phyloP scores from a whole-genome alignment of 92 coral and sea anemone genomes.

The Chrysogorgia sp. region DNA sequence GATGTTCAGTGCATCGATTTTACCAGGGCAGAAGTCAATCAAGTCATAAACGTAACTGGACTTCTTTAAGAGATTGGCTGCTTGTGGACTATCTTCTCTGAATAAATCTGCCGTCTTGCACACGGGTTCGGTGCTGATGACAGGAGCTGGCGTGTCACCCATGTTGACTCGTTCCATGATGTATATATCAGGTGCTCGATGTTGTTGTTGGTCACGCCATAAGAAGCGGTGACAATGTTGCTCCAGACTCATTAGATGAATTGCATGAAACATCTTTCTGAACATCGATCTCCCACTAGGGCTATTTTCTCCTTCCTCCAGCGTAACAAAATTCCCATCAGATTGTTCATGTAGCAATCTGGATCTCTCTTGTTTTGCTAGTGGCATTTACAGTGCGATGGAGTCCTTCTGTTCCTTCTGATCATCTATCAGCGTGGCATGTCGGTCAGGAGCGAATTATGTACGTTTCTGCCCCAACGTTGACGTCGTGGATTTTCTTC shows the following conservation, averaged over 20 bases:
- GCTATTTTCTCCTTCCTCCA: slow-evolving; percentile 67
- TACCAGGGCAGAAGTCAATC: slow-evolving; percentile 52
- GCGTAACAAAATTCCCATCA: slow-evolving; percentile 57
- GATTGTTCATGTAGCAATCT: slow-evolving; percentile 63
- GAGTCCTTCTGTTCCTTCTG: not conserved
- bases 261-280: slow-evolving; percentile 57
- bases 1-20: slow-evolving; percentile 42
- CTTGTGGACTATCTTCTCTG: slow-evolving; percentile 51
- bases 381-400: slow-evolving; percentile 1
- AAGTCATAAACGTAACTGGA: slow-evolving; percentile 69
- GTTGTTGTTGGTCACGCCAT: slow-evolving; percentile 53
- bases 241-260: slow-evolving; percentile 48
- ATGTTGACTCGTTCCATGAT: slow-evolving; percentile 57
- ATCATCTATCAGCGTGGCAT: not conserved
- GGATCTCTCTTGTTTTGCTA: slow-evolving; percentile 33
- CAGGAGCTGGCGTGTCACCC: slow-evolving; percentile 67
- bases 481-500: slow-evolving; percentile 60
- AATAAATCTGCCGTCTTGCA: slow-evolving; percentile 69
- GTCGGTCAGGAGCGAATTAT: slow-evolving; percentile 7
- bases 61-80: slow-evolving; percentile 49
- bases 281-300: slow-evolving; percentile 50
- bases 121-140: slow-evolving; percentile 66
- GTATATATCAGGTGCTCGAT: slow-evolving; percentile 48
- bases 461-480: slow-evolving; percentile 41
- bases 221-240: slow-evolving; percentile 66